These are phyloP conservation scores for Zaprionus kolodkinae DNA, from an alignment of 1,140 invertebrate species.

Conservation along the genomic window DNA sequence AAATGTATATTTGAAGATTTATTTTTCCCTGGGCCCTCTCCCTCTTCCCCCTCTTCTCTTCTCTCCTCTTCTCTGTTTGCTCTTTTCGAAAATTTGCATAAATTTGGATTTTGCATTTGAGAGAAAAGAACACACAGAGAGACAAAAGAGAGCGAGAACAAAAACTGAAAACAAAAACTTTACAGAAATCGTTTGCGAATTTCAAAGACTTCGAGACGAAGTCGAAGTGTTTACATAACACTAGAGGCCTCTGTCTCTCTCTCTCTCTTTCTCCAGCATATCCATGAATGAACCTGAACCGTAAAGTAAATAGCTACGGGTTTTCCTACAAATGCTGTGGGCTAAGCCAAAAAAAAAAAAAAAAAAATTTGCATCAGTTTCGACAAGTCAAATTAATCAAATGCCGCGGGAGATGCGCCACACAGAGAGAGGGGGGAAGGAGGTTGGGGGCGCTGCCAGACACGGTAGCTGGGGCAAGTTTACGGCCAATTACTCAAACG, in stretches of 20 bases:
- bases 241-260: slow-evolving; percentile 42
- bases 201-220: slow-evolving; percentile 27
- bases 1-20: slow-evolving; percentile 72
- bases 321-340: slow-evolving; percentile 27
- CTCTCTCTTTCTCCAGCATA: no score
- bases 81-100: slow-evolving; percentile 70
- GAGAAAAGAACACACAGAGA: slow-evolving; percentile 14
- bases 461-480: slow-evolving; percentile 52
- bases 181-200: slow-evolving; percentile 57
- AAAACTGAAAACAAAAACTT: slow-evolving; percentile 10
- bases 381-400: slow-evolving; percentile 71
- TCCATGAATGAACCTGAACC: slow-evolving; percentile 71
- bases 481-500: slow-evolving; percentile 71
- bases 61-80: slow-evolving; percentile 39
- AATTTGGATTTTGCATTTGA: slow-evolving; percentile 67
- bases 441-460: not conserved
- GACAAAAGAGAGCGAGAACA: not conserved
- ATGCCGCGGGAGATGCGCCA: slow-evolving; percentile 35
- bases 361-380: slow-evolving; percentile 70
- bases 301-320: slow-evolving; percentile 69
- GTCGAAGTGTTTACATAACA: slow-evolving; percentile 73
- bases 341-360: slow-evolving; percentile 12
- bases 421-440: not conserved
- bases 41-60: slow-evolving; percentile 19
- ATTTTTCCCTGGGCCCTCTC: slow-evolving; percentile 30